phyloP scores from a whole-genome alignment of 2,113 vertebrate genomes.

The Lepus europaeus region DNA sequence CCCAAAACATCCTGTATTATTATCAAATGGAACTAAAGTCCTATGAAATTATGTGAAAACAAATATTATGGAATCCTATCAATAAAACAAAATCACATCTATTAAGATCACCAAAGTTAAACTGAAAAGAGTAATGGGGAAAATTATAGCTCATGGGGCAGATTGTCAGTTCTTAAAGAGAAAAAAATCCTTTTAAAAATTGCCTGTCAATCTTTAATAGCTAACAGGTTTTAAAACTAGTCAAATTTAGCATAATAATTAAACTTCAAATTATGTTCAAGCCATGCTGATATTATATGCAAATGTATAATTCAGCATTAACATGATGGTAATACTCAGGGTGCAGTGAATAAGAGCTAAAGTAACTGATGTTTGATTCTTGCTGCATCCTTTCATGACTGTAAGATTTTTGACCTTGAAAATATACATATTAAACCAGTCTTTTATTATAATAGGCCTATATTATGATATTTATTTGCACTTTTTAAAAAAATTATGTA shows the following conservation, averaged over 20 bases:
- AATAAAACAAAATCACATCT: slow-evolving; percentile 41
- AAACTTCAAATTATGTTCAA: slow-evolving; percentile 63
- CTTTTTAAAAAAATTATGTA: background rate
- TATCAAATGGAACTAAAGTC: slow-evolving; percentile 24
- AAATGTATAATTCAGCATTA: slow-evolving; percentile 48
- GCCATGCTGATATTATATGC: slow-evolving; percentile 45
- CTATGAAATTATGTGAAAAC: slow-evolving; percentile 46
- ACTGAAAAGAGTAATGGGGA: background rate
- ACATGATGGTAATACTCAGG: background rate
- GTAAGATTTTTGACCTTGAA: slow-evolving; percentile 42
- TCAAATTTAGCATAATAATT: slow-evolving; percentile 70
- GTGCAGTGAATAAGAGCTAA: slow-evolving; percentile 42
- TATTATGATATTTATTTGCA: slow-evolving; percentile 18
- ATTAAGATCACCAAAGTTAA: slow-evolving; percentile 23
- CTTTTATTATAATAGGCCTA: slow-evolving; percentile 34
- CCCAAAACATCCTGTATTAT: background rate
- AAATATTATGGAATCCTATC: slow-evolving; percentile 23
- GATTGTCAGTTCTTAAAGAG: slow-evolving; percentile 44
- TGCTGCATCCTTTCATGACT: slow-evolving; percentile 33
- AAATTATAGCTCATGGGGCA: slow-evolving; percentile 62
- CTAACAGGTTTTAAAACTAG: slow-evolving; percentile 50
- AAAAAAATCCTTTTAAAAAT: slow-evolving; percentile 26
- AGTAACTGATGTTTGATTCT: slow-evolving; percentile 30
- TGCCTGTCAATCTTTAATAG: slow-evolving; percentile 61
- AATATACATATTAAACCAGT: background rate